A percentile compares a stretch with the other conserved stretches of the same genome.
phyloP scores from a whole-genome alignment of 2,113 vertebrate genomes.

The Trochalopteron elliotii region DNA sequence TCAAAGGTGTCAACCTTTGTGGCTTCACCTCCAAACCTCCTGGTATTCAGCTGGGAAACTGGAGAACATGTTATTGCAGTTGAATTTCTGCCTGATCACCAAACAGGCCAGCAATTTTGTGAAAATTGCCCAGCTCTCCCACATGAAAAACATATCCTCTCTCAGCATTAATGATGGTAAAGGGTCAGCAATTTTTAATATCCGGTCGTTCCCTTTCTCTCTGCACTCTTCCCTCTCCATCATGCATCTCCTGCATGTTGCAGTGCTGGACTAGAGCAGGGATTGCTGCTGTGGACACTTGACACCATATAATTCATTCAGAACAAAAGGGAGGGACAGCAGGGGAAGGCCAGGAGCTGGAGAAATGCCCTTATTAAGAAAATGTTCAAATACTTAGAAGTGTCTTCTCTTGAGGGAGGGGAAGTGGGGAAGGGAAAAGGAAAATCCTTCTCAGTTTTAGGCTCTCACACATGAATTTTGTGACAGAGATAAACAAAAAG shows the following conservation, averaged over 20 bases:
- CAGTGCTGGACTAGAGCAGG: not conserved
- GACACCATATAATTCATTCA: not conserved
- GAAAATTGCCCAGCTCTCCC: constrained; percentile 46
- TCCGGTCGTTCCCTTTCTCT: not conserved
- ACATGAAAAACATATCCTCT: not conserved
- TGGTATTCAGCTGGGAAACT: not conserved
- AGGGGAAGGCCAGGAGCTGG: not conserved
- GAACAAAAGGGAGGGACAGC: not conserved
- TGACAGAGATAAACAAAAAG: constrained; percentile 26
- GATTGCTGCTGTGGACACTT: not conserved
- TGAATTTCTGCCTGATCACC: constrained; percentile 51
- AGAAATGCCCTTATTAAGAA: constrained; percentile 24
- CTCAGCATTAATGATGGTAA: not conserved
- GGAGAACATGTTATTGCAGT: constrained; percentile 41
- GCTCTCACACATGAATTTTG: not conserved
- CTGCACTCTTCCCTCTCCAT: not conserved
- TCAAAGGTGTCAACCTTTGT: constrained; percentile 19
- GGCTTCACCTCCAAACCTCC: constrained; percentile 26
- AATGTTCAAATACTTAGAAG: not conserved
- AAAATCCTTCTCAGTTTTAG: not conserved
- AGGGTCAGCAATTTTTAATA: constrained; percentile 39
- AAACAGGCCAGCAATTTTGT: constrained; percentile 21
- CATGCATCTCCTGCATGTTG: not conserved
- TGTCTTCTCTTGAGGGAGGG: not conserved
- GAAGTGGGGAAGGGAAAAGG: not conserved